Conservation (phyloP, 1,140 invertebrate species). For the Doryteuthis pealeii region DNA sequence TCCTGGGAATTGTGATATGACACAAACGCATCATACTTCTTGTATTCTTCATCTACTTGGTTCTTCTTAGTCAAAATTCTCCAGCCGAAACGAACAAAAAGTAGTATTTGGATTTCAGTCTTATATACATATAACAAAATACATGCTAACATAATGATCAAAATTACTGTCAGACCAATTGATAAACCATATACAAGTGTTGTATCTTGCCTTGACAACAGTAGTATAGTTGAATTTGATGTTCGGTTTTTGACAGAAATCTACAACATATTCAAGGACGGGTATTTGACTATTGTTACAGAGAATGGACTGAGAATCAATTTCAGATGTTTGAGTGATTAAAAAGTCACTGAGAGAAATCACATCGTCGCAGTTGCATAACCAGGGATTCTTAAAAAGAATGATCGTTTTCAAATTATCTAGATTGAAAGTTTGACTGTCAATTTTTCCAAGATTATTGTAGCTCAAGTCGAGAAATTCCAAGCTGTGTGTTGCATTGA, state of each 20-base stretch:
- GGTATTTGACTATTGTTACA: background rate
- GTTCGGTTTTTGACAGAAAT: background rate
- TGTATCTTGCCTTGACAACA: conserved; percentile 1
- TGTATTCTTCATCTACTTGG: conserved; percentile 22
- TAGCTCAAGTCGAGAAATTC: conserved; percentile 24
- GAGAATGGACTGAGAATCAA: background rate
- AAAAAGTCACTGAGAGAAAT: conserved; percentile 23
- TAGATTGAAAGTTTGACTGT: conserved; percentile 11
- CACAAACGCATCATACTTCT: conserved; percentile 43
- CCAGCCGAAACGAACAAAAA: conserved; percentile 35
- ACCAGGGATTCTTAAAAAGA: conserved; percentile 38
- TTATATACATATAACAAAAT: conserved; percentile 27
- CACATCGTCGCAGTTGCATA: conserved; percentile 31
- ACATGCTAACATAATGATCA: conserved; percentile 14
- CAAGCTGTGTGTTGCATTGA: conserved; percentile 24
- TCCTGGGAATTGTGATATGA: conserved; percentile 43
- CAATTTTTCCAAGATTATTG: conserved; percentile 30
- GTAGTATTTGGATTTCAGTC: conserved; percentile 34
- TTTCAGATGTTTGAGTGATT: conserved; percentile 8
- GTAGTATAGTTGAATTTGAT: background rate
- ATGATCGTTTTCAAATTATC: conserved; percentile 15
- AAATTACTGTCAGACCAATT: conserved; percentile 18
- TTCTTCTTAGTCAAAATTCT: conserved; percentile 25
- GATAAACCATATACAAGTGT: background rate
- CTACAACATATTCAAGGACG: background rate